phyloP scores from a whole-genome alignment of 1,140 invertebrate genomes.

The Copidosoma floridanum region DNA sequence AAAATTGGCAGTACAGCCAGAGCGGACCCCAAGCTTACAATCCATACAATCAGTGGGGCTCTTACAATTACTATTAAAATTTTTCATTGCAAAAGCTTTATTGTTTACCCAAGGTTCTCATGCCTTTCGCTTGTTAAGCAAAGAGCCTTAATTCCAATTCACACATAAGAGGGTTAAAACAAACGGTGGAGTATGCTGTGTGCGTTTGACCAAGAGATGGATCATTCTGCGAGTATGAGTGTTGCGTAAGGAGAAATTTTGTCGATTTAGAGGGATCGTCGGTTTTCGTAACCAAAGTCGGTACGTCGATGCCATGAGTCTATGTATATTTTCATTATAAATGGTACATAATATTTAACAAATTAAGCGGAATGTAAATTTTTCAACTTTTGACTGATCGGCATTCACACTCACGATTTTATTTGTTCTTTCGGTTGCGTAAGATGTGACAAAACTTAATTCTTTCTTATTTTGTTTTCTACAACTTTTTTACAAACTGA shows the following conservation, averaged over 20 bases:
- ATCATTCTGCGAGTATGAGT: neutral
- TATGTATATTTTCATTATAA: constrained; percentile 10
- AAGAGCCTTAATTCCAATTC: constrained; percentile 3
- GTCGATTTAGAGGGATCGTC: neutral
- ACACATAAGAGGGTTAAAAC: neutral
- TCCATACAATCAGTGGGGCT: constrained; percentile 69
- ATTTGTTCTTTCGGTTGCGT: neutral
- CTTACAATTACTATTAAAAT: constrained; percentile 59
- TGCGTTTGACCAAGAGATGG: neutral
- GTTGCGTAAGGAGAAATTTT: constrained; percentile 1
- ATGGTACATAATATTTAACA: constrained; percentile 1
- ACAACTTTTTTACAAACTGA: neutral
- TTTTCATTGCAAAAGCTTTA: too few species aligned
- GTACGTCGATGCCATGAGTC: constrained; percentile 14
- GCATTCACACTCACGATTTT: too few species aligned
- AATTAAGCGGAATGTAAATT: constrained; percentile 15
- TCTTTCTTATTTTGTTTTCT: too few species aligned
- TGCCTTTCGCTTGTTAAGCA: neutral
- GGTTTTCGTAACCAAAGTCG: neutral
- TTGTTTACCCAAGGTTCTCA: constrained; percentile 25
- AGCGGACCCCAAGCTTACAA: constrained; percentile 59
- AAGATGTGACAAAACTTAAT: neutral
- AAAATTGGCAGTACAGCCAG: constrained; percentile 69
- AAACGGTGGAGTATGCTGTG: neutral
- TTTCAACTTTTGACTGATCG: neutral